These are phyloP conservation scores for Drosophila testacea DNA, from an alignment of 2,888 invertebrate species.

Conservation along the genomic window DNA sequence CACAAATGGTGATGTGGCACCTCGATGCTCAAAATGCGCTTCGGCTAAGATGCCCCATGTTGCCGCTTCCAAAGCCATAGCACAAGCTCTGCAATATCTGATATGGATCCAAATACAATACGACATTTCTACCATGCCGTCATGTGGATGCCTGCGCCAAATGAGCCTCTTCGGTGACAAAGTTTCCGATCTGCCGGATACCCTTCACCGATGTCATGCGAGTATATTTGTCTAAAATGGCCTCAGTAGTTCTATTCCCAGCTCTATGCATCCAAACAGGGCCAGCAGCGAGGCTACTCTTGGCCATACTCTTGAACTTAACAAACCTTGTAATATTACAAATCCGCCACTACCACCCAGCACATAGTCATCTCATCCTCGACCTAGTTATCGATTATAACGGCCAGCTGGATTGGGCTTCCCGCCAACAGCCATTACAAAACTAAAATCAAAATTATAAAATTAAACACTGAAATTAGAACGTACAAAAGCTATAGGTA, in stretches of 20 bases:
- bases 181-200: slow-evolving; percentile 95
- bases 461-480: slow-evolving; percentile 1
- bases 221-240: slow-evolving; percentile 85
- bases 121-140: slow-evolving; percentile 97
- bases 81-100: slow-evolving; percentile 95
- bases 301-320: background rate
- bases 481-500: slow-evolving; percentile 10
- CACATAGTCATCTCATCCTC: background rate
- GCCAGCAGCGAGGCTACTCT: slow-evolving; percentile 4
- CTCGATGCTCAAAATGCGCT: slow-evolving; percentile 13
- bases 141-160: slow-evolving; percentile 96
- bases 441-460: background rate
- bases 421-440: slow-evolving; percentile 54
- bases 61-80: slow-evolving; percentile 50
- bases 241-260: slow-evolving; percentile 1
- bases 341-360: background rate
- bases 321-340: background rate
- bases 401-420: slow-evolving; percentile 58
- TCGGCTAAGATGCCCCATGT: background rate
- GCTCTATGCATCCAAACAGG: slow-evolving; percentile 9
- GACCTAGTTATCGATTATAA: slow-evolving; percentile 23
- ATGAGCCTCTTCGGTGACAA: slow-evolving; percentile 95
- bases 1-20: slow-evolving; percentile 43
- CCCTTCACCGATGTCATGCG: slow-evolving; percentile 87
- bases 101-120: slow-evolving; percentile 93